phyloP scores from a whole-genome alignment of 1,140 invertebrate genomes.

The Hyposmocoma kahamanoa region DNA sequence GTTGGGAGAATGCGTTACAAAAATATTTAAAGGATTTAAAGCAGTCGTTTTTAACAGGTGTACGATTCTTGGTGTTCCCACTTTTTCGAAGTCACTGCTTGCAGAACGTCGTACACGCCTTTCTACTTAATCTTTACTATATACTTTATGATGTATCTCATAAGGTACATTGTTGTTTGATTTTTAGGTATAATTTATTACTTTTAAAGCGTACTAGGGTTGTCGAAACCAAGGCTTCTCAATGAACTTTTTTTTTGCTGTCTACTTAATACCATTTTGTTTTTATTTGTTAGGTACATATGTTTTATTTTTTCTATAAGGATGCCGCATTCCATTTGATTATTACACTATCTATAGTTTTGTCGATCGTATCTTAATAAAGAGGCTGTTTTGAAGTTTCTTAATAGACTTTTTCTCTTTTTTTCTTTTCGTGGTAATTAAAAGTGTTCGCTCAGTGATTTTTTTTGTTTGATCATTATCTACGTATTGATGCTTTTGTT shows the following conservation, averaged over 20 bases:
- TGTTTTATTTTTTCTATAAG: constrained; percentile 43
- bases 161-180: neutral
- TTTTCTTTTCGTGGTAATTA: constrained; percentile 25
- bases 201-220: neutral
- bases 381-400: constrained; percentile 56
- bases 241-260: constrained; percentile 46
- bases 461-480: too few relatives aligned
- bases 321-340: constrained; percentile 54
- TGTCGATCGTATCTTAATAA: constrained; percentile 52
- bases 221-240: constrained; percentile 27
- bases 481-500: too few relatives aligned
- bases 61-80: constrained; percentile 12
- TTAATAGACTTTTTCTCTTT: constrained; percentile 45
- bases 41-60: constrained; percentile 38
- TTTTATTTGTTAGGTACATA: constrained; percentile 55
- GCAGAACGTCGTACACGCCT: neutral
- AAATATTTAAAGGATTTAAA: constrained; percentile 50
- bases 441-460: constrained; percentile 14
- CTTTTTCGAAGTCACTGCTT: constrained; percentile 3
- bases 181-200: neutral
- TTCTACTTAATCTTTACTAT: neutral
- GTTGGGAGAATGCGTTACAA: constrained; percentile 43
- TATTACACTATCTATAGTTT: constrained; percentile 40
- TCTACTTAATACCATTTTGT: constrained; percentile 64
- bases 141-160: neutral